Evolutionary conservation across 2,113 vertebrate genomes (phyloP).

Genomic region (Felis chaus): DNA sequence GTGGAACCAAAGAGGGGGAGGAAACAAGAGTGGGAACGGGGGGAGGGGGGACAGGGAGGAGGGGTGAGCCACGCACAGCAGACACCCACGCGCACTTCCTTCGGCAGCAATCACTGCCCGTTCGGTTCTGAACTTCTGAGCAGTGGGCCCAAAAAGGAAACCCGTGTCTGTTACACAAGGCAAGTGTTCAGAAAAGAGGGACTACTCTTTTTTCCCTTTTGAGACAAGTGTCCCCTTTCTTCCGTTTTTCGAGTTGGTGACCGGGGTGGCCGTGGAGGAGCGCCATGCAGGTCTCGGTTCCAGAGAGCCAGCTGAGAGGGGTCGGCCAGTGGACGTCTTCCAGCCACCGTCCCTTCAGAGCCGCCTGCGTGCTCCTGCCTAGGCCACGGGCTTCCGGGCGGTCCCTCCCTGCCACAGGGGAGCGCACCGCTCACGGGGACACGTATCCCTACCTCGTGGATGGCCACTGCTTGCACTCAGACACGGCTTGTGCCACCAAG

Average conservation of each 20-base stretch:
- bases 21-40: neutral
- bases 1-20: neutral
- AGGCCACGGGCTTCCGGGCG: neutral
- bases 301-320: neutral
- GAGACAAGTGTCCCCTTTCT: neutral
- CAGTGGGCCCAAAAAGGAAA: neutral
- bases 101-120: too few relatives aligned
- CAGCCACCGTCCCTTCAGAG: neutral
- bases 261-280: too few relatives aligned
- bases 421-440: neutral
- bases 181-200: neutral
- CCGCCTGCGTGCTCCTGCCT: neutral
- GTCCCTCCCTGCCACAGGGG: neutral
- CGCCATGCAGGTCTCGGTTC: neutral
- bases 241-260: neutral
- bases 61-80: neutral
- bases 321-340: accelerated
- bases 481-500: neutral
- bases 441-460: too few relatives aligned
- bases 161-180: neutral
- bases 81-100: too few relatives aligned
- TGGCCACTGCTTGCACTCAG: neutral
- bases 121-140: neutral
- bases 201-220: neutral
- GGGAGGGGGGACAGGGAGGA: neutral